These are phyloP conservation scores for Dione vanillae DNA, from an alignment of 2,888 invertebrate species.

Conservation along the genomic window DNA sequence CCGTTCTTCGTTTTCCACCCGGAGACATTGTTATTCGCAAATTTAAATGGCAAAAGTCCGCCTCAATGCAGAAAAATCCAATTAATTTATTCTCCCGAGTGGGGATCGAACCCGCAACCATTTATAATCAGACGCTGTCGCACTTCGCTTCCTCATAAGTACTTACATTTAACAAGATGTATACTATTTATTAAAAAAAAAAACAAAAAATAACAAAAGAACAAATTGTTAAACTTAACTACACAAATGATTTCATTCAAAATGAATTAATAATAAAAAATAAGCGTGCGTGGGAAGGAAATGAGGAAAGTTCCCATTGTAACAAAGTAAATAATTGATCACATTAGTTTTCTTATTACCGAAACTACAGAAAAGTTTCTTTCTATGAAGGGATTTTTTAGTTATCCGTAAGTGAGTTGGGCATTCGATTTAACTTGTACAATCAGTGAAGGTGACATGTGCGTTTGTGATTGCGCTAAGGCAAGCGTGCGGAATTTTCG, in stretches of 20 bases:
- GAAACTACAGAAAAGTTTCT: conserved; percentile 33
- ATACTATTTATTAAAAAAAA: no score
- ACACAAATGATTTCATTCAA: not conserved
- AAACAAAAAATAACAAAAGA: not conserved
- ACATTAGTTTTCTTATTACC: conserved; percentile 28
- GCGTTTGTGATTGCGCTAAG: conserved; percentile 31
- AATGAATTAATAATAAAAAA: conserved; percentile 5
- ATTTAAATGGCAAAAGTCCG: no score
- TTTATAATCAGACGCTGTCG: no score
- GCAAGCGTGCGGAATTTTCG: conserved; percentile 24
- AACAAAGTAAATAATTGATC: conserved; percentile 29
- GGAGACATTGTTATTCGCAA: no score
- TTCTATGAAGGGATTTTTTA: conserved; percentile 29
- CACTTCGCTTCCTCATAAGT: no score
- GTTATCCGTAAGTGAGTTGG: conserved; percentile 31
- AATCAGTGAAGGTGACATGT: conserved; percentile 40
- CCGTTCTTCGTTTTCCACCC: no score
- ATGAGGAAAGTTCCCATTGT: conserved; percentile 22
- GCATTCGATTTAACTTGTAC: conserved; percentile 41
- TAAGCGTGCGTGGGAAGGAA: conserved; percentile 7
- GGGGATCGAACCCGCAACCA: no score
- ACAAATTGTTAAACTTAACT: not conserved
- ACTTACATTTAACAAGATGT: no score
- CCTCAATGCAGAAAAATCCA: no score
- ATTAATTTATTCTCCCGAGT: no score